Evolutionary conservation across 2,888 invertebrate genomes (phyloP).

Genomic region (Marasmarcha lunaedactyla): DNA sequence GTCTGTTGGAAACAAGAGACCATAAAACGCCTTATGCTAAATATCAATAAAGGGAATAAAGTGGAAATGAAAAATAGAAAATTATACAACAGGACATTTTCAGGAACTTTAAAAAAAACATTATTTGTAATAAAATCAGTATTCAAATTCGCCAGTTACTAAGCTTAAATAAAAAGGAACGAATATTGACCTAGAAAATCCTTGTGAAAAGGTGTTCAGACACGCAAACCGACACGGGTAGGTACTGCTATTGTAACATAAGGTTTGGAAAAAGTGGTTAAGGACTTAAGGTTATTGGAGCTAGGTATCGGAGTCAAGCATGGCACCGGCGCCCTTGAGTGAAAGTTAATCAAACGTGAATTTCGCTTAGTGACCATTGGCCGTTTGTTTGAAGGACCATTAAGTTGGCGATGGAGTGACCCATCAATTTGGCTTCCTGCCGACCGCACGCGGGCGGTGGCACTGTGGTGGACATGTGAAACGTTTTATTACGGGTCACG

Average conservation of each 20-base stretch:
- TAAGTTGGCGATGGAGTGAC: slow-evolving; percentile 63
- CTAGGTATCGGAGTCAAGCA: background rate
- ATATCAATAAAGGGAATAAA: background rate
- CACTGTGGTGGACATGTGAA: slow-evolving; percentile 57
- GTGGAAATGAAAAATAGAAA: background rate
- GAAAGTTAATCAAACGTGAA: slow-evolving; percentile 65
- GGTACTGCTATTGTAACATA: too few relatives aligned
- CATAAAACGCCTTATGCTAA: background rate
- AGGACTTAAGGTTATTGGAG: too few relatives aligned
- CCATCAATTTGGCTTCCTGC: slow-evolving; percentile 64
- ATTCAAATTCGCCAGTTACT: too few relatives aligned
- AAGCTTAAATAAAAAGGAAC: too few relatives aligned
- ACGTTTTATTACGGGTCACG: slow-evolving; percentile 55
- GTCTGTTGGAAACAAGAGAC: background rate
- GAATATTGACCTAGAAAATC: too few relatives aligned
- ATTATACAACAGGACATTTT: too few relatives aligned
- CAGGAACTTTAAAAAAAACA: too few relatives aligned
- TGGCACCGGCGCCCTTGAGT: slow-evolving; percentile 30
- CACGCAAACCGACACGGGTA: too few relatives aligned
- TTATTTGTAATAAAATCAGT: too few relatives aligned
- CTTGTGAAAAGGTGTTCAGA: too few relatives aligned
- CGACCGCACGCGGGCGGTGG: slow-evolving; percentile 52
- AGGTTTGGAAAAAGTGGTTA: too few relatives aligned
- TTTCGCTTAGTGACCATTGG: slow-evolving; percentile 57
- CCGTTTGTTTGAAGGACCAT: slow-evolving; percentile 64